Conservation (phyloP, 2,113 vertebrate genomes). For the Rattus rattus region DNA sequence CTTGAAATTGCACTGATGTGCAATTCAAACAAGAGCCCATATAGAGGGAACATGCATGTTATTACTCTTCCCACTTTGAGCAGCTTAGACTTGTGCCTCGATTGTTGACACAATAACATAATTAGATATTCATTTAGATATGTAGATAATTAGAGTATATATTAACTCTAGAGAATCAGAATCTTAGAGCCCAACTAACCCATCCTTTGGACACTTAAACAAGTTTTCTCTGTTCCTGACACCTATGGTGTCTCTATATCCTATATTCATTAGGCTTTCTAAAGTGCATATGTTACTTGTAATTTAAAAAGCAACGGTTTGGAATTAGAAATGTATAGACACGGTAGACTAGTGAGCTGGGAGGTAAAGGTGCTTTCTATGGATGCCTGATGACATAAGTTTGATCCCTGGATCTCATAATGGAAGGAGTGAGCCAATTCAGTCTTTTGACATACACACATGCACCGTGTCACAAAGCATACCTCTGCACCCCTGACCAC, state of each 20-base stretch:
- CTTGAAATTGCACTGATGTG: neutral
- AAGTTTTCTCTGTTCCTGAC: neutral
- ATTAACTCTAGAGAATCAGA: neutral
- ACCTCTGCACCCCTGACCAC: too few species aligned
- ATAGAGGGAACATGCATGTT: neutral
- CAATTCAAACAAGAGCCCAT: neutral
- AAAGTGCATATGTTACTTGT: neutral
- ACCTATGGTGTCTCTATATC: neutral
- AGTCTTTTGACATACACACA: neutral
- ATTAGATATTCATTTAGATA: neutral
- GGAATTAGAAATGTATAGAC: neutral
- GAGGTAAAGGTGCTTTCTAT: too few species aligned
- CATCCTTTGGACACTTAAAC: neutral
- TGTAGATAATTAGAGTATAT: neutral
- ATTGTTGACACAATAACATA: neutral
- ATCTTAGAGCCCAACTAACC: neutral
- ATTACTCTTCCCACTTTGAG: neutral
- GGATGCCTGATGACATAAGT: too few species aligned
- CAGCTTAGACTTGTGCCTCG: neutral
- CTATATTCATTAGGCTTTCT: neutral
- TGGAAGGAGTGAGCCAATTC: neutral
- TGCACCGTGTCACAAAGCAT: neutral
- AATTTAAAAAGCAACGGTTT: neutral
- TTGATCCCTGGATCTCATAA: neutral
- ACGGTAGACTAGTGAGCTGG: too few species aligned